Base-by-base conservation (phyloP, 1,140 invertebrate genomes). In the Rhagoletis zephyria region DNA sequence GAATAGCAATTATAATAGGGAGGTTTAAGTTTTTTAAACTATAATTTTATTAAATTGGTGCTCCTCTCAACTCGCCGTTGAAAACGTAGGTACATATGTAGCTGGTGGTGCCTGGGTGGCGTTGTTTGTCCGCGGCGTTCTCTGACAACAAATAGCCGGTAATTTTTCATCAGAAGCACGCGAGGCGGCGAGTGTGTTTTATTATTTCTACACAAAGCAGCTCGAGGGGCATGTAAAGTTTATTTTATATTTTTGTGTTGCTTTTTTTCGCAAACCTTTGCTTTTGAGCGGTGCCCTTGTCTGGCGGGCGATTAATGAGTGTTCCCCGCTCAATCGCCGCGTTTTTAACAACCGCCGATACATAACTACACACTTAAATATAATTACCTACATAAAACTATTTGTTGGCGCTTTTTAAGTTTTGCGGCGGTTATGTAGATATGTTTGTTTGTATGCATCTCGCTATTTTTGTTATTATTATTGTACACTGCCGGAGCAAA, bases 371-470 rank as follows among this genome's bases (percentile, higher is more conserved):
- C 14, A 5, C 14, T 0, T 48, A 74, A n/a, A 14, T 45, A 45
- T 10, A 10, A 30, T 30, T 30, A 30, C 30, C 30, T 30, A 30
- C 30, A 30, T 30, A 56, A 19, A 51, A 56, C 6, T 30, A 30
- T 67, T 30, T 67, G 74, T 81, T 81, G 74, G 74, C 48, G 74
- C 59, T 86, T 86, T 30, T 86, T 61, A 81, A 81, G 74, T 86
- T 86, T 86, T 86, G 85, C 85, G 81, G 14, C 59, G 51, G 16
- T 56, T 16, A 60, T 86, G n/a, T 63, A 30, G 30, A 30, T 30
- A 30, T 30, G 30, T 30, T 30, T 30, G 30, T 30, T 30, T 30
- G 30, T 30, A 30, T 30, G 30, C 30, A 30, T 30, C 30, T 30
- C 30, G 30, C 30, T 30, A 30, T 30, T 30, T 30, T 30, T 86